Evolutionary conservation across 2,113 vertebrate species (phyloP).

Genomic region (Callaeas wilsoni): DNA sequence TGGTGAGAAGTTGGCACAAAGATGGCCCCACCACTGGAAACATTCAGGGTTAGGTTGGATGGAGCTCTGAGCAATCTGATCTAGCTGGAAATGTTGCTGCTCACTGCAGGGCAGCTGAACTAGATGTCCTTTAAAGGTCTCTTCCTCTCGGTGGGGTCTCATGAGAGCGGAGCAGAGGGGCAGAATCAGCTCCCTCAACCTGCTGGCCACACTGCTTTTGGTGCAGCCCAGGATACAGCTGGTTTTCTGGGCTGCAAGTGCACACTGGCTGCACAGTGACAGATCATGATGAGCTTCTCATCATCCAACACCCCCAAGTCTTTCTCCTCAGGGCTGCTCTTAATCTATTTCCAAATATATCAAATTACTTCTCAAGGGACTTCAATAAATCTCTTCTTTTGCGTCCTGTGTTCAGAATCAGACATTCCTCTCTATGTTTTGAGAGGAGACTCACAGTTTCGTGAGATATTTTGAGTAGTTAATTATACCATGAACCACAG

Average conservation of each 20-base stretch:
- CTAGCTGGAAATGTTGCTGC: background rate
- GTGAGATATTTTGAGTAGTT: conserved; percentile 33
- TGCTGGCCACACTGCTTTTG: background rate
- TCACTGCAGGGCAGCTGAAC: background rate
- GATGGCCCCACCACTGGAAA: background rate
- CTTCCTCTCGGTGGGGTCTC: background rate
- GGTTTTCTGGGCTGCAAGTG: background rate
- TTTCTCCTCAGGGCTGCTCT: background rate
- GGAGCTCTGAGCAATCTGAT: background rate
- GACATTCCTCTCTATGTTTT: background rate
- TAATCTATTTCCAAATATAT: background rate
- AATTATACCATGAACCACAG: conserved; percentile 26
- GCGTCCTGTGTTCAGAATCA: background rate
- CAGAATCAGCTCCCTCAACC: background rate
- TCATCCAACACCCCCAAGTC: background rate
- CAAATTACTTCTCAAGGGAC: background rate
- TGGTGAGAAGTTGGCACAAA: background rate
- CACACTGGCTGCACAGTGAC: background rate
- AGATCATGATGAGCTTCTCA: background rate
- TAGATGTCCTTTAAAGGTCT: background rate
- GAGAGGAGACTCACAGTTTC: conserved; percentile 13
- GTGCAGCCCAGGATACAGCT: background rate
- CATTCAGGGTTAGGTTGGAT: background rate
- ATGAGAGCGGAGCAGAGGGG: background rate
- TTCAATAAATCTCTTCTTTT: background rate